Conservation (phyloP, 2,797 vertebrate genomes). For the Antrozous pallidus region DNA sequence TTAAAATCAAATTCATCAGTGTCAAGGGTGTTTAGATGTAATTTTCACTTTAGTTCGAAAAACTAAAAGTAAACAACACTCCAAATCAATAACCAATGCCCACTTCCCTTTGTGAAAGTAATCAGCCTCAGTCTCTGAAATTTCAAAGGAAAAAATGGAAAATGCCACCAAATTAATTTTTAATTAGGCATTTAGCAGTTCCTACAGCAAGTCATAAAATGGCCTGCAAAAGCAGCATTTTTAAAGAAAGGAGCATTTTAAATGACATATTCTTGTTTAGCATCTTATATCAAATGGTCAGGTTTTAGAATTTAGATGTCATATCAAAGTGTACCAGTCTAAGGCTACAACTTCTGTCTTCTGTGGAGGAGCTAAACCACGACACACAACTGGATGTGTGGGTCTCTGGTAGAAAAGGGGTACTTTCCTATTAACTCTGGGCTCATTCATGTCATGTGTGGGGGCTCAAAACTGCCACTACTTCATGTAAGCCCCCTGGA, state of each 20-base stretch:
- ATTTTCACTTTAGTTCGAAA: conserved; percentile 50
- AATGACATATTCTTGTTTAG: conserved; percentile 51
- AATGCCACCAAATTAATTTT: conserved; percentile 47
- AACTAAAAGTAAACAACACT: conserved; percentile 54
- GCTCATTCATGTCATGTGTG: not conserved
- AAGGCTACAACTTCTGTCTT: conserved; percentile 44
- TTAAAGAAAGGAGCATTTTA: conserved; percentile 47
- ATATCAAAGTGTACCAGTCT: not conserved
- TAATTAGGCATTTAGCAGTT: conserved; percentile 62
- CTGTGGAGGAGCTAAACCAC: not conserved
- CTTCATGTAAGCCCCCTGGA: not conserved
- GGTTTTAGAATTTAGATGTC: conserved; percentile 44
- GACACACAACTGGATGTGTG: not conserved
- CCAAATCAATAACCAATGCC: conserved; percentile 14
- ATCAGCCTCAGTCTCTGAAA: conserved; percentile 39
- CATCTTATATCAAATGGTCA: conserved; percentile 41
- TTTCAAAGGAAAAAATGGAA: conserved; percentile 50
- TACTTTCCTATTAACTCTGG: not conserved
- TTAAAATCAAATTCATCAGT: conserved; percentile 49
- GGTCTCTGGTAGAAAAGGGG: not conserved
- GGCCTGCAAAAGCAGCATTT: conserved; percentile 44
- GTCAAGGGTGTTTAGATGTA: conserved; percentile 8
- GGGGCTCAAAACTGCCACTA: not conserved
- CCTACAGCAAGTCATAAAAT: conserved; percentile 55
- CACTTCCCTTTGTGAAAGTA: not conserved